These are phyloP conservation scores for Chymomyza amoena DNA, from an alignment of 2,888 invertebrate genomes.

Conservation along the genomic window DNA sequence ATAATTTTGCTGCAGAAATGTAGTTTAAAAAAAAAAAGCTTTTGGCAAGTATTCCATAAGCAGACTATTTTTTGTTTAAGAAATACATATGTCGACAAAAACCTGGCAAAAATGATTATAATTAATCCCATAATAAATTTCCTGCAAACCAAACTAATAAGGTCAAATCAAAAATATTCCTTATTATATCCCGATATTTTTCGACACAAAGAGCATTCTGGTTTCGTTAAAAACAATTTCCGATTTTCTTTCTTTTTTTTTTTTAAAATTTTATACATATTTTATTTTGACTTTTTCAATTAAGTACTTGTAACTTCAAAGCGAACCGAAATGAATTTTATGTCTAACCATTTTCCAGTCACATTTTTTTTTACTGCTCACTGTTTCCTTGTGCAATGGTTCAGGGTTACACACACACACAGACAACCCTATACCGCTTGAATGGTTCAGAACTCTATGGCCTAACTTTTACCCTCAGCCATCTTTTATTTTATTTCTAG, in stretches of 20 bases:
- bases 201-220: too few relatives aligned
- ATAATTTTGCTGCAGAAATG: too few relatives aligned
- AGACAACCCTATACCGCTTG: constrained; percentile 14
- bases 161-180: too few relatives aligned
- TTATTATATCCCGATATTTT: too few relatives aligned
- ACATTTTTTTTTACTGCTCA: neutral
- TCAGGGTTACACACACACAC: neutral
- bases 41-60: too few relatives aligned
- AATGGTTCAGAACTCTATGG: constrained; percentile 19
- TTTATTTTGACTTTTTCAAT: constrained; percentile 18
- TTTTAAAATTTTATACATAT: neutral
- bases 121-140: too few relatives aligned
- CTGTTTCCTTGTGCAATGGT: neutral
- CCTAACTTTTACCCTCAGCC: neutral
- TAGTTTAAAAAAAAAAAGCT: too few relatives aligned
- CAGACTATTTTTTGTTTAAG: too few relatives aligned
- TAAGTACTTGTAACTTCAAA: constrained; percentile 23
- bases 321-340: neutral
- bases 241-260: neutral
- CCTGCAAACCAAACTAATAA: too few relatives aligned
- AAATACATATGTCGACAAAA: too few relatives aligned
- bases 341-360: neutral
- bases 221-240: too few relatives aligned
- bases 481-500: neutral
- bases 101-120: too few relatives aligned